Percentiles rank a stretch among this genome's conserved stretches.
phyloP scores from a whole-genome alignment of 1,140 invertebrate species.

The Maniola jurtina region DNA sequence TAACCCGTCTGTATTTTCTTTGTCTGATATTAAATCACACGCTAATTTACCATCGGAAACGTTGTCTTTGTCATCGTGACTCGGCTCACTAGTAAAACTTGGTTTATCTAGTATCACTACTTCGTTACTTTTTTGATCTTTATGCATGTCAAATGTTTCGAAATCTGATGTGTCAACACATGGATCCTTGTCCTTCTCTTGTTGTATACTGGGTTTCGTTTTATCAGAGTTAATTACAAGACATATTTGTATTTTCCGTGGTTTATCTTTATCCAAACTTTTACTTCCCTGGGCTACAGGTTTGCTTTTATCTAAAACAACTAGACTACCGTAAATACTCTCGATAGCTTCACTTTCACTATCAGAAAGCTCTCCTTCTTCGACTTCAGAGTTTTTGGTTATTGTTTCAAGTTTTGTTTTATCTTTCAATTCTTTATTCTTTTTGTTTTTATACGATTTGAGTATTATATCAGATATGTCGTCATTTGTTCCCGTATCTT shows the following conservation, averaged over 20 bases:
- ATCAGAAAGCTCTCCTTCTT: slow-evolving; percentile 73
- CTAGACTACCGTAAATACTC: slow-evolving; percentile 63
- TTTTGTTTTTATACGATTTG: slow-evolving; percentile 61
- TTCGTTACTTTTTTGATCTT: slow-evolving; percentile 10
- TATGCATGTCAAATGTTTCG: slow-evolving; percentile 45
- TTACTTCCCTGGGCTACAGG: slow-evolving; percentile 24
- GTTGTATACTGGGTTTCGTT: slow-evolving; percentile 28
- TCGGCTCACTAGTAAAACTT: background rate
- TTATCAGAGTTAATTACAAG: slow-evolving; percentile 63
- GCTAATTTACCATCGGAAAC: background rate
- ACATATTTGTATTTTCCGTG: slow-evolving; percentile 69
- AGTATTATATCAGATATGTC: slow-evolving; percentile 69
- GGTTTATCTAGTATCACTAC: background rate
- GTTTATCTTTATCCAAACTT: slow-evolving; percentile 39
- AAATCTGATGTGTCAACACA: slow-evolving; percentile 49
- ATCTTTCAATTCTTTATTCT: slow-evolving; percentile 18
- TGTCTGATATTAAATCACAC: background rate
- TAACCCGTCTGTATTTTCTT: background rate
- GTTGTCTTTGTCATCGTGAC: background rate
- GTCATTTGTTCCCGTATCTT: slow-evolving; percentile 63
- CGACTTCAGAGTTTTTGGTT: slow-evolving; percentile 49
- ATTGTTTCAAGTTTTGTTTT: background rate
- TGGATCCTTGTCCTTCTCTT: slow-evolving; percentile 26
- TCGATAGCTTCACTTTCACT: slow-evolving; percentile 75
- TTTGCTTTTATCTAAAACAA: slow-evolving; percentile 54